Base-by-base conservation (phyloP, 53 echinoderm and acorn worm species). In the Holothuria leucospilota region DNA sequence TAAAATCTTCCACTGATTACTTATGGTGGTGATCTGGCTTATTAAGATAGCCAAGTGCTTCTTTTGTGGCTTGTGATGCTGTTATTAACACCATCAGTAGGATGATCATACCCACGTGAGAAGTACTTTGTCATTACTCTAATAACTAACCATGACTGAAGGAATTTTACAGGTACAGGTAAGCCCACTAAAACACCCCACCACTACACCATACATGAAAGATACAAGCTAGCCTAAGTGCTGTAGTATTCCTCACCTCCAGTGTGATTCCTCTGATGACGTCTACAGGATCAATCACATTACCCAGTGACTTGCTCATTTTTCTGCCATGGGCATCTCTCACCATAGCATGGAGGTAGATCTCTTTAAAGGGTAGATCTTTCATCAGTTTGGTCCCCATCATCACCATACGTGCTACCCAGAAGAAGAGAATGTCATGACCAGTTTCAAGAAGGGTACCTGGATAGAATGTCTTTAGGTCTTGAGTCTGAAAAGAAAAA, bases 231-330 rank as follows among this genome's bases (percentile, higher is more conserved):
- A 15, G 4, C 56, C 56, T 18, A 5, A 16, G 49, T 56, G 16
- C 0, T 56, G 56, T 15, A 5, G 0, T 4, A 16, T 56, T 56
- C 8, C 80, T 67, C 20, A 66, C 68, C 68, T 66, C 26, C 40
- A 84, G 34, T 21, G 27, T 68, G 28, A 67, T 68, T 68, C 84
- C 66, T 84, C 84, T 86, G 87, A 99, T 99, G 39, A 99, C 95
- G 77, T 99, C 99, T 5, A 99, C 87, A 2, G 99, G 99, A 77
- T 99, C 99, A 39, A 99, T 99, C 67, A 99, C 95, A 73, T 95
- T 99, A 3, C 99, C 99, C 39, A 99, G 91, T 18, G 99, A 99
- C 81, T 99, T 95, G 92, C 99, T 99, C 95, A 99, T 99, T 86
- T 99, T 99, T 59, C 99, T 89, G 8, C 95, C 99, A 77, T 98